Conservation (phyloP, 1,140 invertebrate genomes). For the Tetraneura akinire region DNA sequence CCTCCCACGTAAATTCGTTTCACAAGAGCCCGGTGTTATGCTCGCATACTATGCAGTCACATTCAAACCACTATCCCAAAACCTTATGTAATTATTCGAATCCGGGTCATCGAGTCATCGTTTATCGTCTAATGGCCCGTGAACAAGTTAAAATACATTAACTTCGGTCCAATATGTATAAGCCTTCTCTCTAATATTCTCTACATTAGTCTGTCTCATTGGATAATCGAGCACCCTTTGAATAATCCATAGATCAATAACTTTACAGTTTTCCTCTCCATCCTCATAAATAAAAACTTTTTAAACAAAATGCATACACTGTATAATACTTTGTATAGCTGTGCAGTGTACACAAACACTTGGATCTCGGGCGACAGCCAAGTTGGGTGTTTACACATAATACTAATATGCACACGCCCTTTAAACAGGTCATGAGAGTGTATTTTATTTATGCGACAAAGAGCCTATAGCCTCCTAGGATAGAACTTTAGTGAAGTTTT, state of each 20-base stretch:
- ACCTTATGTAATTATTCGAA: conserved; percentile 33
- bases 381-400: conserved; percentile 18
- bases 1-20: conserved; percentile 23
- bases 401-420: neutral
- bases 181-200: neutral
- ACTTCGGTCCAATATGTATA: neutral
- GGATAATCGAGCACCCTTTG: conserved; percentile 20
- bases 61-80: neutral
- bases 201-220: neutral
- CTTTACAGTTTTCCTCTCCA: neutral
- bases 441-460: conserved; percentile 14
- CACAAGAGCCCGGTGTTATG: conserved; percentile 11
- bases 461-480: neutral
- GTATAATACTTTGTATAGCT: neutral
- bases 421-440: neutral
- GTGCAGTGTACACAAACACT: neutral
- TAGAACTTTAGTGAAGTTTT: neutral
- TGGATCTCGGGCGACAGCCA: neutral
- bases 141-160: conserved; percentile 35
- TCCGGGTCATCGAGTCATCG: conserved; percentile 35
- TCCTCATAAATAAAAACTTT: conserved; percentile 24
- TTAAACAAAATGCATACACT: too few species aligned
- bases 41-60: conserved; percentile 5
- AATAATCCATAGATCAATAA: conserved; percentile 41
- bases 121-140: conserved; percentile 41